Percentiles rank a stretch among this genome's conserved stretches.
Evolutionary conservation across 2,797 vertebrate species (phyloP).

Genomic region (Coendou prehensilis): DNA sequence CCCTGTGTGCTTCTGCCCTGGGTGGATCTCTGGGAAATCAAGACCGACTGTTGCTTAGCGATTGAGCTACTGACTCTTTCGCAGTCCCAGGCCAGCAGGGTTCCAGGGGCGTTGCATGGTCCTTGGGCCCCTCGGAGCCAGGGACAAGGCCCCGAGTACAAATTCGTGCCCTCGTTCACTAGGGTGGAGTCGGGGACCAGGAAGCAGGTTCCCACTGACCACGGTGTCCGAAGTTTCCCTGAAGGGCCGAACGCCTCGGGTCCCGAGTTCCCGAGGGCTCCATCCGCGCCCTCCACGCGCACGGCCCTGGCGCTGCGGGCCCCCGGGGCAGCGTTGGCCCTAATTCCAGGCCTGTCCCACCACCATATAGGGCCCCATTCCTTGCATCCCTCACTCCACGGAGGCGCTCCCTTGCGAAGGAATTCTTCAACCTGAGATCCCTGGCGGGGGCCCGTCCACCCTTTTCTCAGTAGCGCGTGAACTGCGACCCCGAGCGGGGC

Average conservation of each 20-base stretch:
- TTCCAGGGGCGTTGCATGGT: background rate
- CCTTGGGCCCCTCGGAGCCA: background rate
- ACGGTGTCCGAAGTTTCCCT: background rate
- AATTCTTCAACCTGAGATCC: background rate
- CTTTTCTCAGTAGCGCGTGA: too few species aligned
- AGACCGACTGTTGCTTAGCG: background rate
- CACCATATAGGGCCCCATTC: background rate
- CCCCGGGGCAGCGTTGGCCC: background rate
- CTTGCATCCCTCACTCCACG: background rate
- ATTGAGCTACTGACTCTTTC: background rate
- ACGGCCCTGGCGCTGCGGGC: background rate
- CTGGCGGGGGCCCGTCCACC: accelerated
- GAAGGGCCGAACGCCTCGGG: background rate
- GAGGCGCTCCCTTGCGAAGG: background rate
- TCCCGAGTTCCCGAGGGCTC: background rate
- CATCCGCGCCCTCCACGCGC: background rate
- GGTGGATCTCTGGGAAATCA: background rate
- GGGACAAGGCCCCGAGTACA: background rate
- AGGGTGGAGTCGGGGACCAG: background rate
- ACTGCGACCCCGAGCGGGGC: accelerated
- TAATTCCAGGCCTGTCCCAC: too few species aligned
- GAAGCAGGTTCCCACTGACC: background rate
- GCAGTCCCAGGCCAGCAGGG: background rate
- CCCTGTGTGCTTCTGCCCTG: background rate
- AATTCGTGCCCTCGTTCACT: too few species aligned